phyloP scores from a whole-genome alignment of 2,113 vertebrate species.

The Ramphastos sulfuratus region DNA sequence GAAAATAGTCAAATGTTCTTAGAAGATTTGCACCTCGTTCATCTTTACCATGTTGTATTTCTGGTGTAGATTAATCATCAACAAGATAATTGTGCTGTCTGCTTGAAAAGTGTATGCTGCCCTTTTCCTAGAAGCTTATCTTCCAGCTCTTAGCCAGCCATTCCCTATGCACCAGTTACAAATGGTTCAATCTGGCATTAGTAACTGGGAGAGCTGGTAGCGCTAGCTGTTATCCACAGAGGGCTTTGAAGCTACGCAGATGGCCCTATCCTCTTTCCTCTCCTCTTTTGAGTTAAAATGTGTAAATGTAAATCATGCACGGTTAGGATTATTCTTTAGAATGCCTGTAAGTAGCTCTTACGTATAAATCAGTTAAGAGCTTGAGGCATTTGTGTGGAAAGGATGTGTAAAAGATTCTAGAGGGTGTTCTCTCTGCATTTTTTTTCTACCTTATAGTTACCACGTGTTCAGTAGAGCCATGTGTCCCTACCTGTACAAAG shows the following conservation, averaged over 20 bases:
- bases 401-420: neutral
- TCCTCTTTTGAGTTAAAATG: conserved; percentile 4
- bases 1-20: neutral
- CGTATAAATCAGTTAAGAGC: conserved; percentile 16
- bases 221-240: neutral
- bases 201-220: conserved; percentile 11
- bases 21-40: neutral
- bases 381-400: conserved; percentile 19
- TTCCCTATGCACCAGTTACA: neutral
- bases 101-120: neutral
- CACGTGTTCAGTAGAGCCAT: neutral
- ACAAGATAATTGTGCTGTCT: conserved; percentile 12
- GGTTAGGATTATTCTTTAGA: conserved; percentile 40
- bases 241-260: conserved; percentile 3
- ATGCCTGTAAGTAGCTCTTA: conserved; percentile 36
- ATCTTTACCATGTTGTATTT: neutral
- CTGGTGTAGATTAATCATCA: neutral
- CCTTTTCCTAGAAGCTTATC: neutral
- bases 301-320: conserved; percentile 33
- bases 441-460: neutral
- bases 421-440: neutral
- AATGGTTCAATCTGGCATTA: conserved; percentile 37
- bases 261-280: conserved; percentile 45
- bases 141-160: neutral
- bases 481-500: neutral